A percentile compares a stretch with the other conserved stretches of the same genome.
Conservation (phyloP, 2,113 vertebrate species). For the Myrmecophaga tridactyla region DNA sequence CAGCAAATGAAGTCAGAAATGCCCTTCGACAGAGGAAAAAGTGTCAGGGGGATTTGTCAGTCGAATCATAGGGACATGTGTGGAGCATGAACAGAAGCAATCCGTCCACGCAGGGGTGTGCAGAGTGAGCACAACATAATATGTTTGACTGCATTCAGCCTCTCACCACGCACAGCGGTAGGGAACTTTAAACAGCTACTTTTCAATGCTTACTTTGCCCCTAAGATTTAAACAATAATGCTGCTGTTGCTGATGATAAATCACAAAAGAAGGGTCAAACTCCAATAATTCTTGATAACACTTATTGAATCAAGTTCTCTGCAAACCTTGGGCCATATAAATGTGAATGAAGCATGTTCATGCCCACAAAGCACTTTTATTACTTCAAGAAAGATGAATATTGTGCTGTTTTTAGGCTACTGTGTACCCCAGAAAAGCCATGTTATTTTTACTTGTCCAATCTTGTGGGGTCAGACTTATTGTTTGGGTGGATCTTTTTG, state of each 20-base stretch:
- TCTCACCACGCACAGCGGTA: neutral
- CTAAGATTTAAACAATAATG: neutral
- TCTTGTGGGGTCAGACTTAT: no score
- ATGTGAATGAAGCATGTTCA: neutral
- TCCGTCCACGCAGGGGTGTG: neutral
- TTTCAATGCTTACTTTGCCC: neutral
- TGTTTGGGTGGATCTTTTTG: no score
- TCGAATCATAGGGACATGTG: neutral
- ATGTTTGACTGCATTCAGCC: neutral
- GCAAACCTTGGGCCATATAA: neutral
- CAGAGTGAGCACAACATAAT: neutral
- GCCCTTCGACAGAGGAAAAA: neutral
- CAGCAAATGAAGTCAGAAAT: neutral
- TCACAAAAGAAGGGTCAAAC: neutral
- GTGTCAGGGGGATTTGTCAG: neutral
- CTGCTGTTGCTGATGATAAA: no score
- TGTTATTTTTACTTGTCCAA: no score
- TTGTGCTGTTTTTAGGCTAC: no score
- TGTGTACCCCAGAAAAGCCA: no score
- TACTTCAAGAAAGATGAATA: neutral
- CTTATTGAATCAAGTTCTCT: neutral
- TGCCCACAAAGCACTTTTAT: neutral
- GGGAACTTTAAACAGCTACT: neutral
- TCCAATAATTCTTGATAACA: neutral
- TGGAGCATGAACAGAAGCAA: neutral